Evolutionary conservation across 2,888 invertebrate genomes (phyloP).

Genomic region (Drosophila suboccidentalis): DNA sequence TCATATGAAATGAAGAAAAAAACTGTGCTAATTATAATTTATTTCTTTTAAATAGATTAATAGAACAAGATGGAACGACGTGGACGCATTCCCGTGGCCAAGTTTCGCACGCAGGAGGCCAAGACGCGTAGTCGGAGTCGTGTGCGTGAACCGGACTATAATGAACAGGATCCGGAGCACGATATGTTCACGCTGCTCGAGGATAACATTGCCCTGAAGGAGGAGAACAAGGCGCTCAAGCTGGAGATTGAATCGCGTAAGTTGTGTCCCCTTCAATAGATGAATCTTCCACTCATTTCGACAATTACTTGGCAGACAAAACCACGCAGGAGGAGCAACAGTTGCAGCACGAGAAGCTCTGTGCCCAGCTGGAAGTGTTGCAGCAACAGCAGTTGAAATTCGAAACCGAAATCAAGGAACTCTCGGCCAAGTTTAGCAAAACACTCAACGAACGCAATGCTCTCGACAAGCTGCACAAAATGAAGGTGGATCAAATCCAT

Average conservation of each 20-base stretch:
- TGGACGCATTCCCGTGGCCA: conserved; percentile 85
- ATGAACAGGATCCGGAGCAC: conserved; percentile 85
- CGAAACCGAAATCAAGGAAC: conserved; percentile 78
- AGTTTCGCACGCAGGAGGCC: conserved; percentile 84
- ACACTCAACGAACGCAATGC: conserved; percentile 81
- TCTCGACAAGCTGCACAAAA: conserved; percentile 82
- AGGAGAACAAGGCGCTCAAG: conserved; percentile 84
- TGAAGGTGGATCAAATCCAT: conserved; percentile 83
- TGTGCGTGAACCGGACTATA: conserved; percentile 84
- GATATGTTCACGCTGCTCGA: conserved; percentile 85
- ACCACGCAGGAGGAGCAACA: conserved; percentile 80
- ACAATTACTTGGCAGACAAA: conserved; percentile 70
- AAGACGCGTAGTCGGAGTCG: conserved; percentile 85
- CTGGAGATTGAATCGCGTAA: conserved; percentile 84
- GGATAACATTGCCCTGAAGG: conserved; percentile 85
- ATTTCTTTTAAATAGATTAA: conserved; percentile 18
- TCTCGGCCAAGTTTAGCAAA: conserved; percentile 76
- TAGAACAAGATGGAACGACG: conserved; percentile 81
- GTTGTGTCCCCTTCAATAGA: conserved; percentile 23
- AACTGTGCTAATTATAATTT: conserved; percentile 7
- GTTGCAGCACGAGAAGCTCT: conserved; percentile 79
- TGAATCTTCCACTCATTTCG: background rate
- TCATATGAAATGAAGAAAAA: background rate
- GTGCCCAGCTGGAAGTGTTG: conserved; percentile 71
- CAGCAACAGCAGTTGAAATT: conserved; percentile 72